phyloP scores from a whole-genome alignment of 2,888 invertebrate species.

The Lamellibrachia columna region DNA sequence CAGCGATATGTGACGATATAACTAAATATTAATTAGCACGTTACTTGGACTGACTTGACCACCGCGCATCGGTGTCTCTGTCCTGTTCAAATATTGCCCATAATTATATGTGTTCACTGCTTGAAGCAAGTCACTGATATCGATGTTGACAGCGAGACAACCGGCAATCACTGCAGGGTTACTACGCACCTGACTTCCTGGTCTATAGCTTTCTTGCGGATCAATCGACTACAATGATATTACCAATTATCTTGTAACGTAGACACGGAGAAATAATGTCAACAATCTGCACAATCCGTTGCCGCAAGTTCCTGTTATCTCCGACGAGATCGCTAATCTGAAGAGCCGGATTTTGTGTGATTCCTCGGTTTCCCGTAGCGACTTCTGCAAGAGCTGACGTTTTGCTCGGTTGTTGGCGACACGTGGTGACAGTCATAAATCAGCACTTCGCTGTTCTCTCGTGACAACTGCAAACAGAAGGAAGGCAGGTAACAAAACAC shows the following conservation, averaged over 20 bases:
- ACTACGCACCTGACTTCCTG: not conserved
- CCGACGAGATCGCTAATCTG: not conserved
- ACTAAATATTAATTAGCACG: not conserved
- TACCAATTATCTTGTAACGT: not conserved
- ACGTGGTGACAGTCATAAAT: not conserved
- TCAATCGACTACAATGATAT: not conserved
- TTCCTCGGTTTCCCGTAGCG: not conserved
- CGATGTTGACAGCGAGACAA: not conserved
- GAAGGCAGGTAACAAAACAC: not conserved
- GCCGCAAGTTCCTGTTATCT: not conserved
- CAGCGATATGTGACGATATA: not conserved
- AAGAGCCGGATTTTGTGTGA: not conserved
- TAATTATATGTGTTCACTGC: not conserved
- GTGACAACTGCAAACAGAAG: conserved; percentile 6
- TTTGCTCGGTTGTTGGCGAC: not conserved
- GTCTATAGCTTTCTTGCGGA: not conserved
- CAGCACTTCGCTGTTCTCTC: not conserved
- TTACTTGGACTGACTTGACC: not conserved
- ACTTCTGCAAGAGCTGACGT: not conserved
- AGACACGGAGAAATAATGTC: not conserved
- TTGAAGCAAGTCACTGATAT: not conserved
- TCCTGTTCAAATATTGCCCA: not conserved
- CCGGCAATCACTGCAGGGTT: not conserved
- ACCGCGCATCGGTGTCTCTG: not conserved
- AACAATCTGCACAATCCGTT: not conserved